Conservation (phyloP, 2,888 invertebrate genomes). For the Germaria angustata region DNA sequence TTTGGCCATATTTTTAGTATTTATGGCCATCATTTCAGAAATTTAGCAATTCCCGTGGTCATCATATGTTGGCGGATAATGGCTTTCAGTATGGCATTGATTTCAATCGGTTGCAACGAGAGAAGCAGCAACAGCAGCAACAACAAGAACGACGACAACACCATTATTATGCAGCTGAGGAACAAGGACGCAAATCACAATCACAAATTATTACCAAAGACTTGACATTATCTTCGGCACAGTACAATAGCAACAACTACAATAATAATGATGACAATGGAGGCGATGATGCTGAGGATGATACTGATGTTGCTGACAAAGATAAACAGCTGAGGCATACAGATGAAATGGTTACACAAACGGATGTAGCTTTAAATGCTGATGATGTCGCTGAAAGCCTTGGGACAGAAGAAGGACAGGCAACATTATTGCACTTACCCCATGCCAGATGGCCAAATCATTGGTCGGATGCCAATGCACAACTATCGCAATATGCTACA, state of each 20-base stretch:
- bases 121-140: conserved; percentile 9
- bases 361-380: conserved; percentile 31
- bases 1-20: conserved; percentile 81
- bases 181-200: conserved; percentile 42
- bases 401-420: conserved; percentile 21
- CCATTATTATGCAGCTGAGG: not conserved
- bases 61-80: conserved; percentile 83
- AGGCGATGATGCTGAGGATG: not conserved
- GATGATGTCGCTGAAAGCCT: conserved; percentile 31
- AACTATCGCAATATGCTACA: conserved; percentile 56
- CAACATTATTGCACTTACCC: conserved; percentile 73
- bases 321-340: conserved; percentile 39
- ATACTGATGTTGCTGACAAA: conserved; percentile 21
- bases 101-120: conserved; percentile 72
- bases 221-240: conserved; percentile 56
- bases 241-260: conserved; percentile 32
- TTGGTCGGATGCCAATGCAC: conserved; percentile 64
- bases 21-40: conserved; percentile 90
- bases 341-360: conserved; percentile 46
- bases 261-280: conserved; percentile 8
- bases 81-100: conserved; percentile 80
- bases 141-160: not conserved
- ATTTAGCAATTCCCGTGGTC: conserved; percentile 85
- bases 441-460: conserved; percentile 74
- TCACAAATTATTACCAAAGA: conserved; percentile 70